Evolutionary conservation across 2,888 invertebrate species (phyloP).

Genomic region (Epicampocera succincta): DNA sequence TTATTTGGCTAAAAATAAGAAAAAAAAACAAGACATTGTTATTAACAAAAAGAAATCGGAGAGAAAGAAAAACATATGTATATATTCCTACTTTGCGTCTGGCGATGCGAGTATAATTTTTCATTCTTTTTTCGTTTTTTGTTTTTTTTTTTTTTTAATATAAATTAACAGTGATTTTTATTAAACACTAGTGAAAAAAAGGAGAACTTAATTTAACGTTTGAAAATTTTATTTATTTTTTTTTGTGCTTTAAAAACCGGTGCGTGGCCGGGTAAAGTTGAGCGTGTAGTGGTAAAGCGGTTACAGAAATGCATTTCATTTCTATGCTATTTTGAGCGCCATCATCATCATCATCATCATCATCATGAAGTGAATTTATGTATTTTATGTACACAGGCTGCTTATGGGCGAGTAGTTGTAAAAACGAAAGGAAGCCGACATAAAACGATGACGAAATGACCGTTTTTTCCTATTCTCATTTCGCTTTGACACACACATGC

Average conservation of each 20-base stretch:
- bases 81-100: slow-evolving; percentile 58
- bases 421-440: slow-evolving; percentile 68
- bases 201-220: not conserved
- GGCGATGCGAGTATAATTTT: slow-evolving; percentile 49
- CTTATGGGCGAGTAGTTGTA: slow-evolving; percentile 35
- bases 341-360: slow-evolving; percentile 29
- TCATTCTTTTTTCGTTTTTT: slow-evolving; percentile 56
- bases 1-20: slow-evolving; percentile 86
- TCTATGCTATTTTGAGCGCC: slow-evolving; percentile 65
- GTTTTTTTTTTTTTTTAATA: slow-evolving; percentile 1
- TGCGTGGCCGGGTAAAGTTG: slow-evolving; percentile 78
- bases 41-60: not conserved
- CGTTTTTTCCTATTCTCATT: not conserved
- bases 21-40: slow-evolving; percentile 9
- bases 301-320: slow-evolving; percentile 53
- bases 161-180: not conserved
- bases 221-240: slow-evolving; percentile 19
- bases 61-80: slow-evolving; percentile 1
- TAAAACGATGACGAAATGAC: slow-evolving; percentile 66
- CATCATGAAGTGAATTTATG: not conserved
- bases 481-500: slow-evolving; percentile 12
- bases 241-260: slow-evolving; percentile 70
- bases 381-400: slow-evolving; percentile 6
- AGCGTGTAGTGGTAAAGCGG: slow-evolving; percentile 77
- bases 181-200: not conserved